Evolutionary conservation across 2,797 vertebrate species (phyloP).

Genomic region (Setipinna tenuifilis): DNA sequence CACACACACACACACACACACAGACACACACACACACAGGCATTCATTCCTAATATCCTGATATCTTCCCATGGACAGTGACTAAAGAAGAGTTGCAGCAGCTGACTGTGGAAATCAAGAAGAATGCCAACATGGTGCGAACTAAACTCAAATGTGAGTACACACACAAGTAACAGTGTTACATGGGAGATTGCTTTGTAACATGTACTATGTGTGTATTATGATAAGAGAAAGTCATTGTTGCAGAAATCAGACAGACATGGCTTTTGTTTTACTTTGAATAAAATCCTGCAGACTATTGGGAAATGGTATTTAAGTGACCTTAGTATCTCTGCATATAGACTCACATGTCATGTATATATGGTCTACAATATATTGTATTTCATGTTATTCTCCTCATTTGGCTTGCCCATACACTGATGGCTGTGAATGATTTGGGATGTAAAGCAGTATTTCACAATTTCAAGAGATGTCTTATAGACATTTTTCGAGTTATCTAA

Average conservation of each 20-base stretch:
- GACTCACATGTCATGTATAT: too few species aligned
- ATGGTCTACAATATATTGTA: too few species aligned
- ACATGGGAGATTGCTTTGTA: too few species aligned
- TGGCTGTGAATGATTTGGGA: neutral
- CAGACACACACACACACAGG: neutral
- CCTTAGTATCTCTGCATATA: too few species aligned
- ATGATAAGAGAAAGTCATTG: too few species aligned
- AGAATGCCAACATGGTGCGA: conserved; percentile 84
- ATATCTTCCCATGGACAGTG: conserved; percentile 65
- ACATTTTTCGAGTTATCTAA: neutral
- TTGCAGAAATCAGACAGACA: neutral
- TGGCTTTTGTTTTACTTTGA: neutral
- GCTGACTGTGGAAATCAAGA: conserved; percentile 90
- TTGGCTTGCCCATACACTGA: too few species aligned
- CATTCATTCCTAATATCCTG: neutral
- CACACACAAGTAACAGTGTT: neutral
- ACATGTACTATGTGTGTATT: too few species aligned
- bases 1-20: neutral
- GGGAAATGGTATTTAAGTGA: neutral
- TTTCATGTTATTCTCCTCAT: too few species aligned
- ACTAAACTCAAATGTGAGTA: conserved; percentile 88
- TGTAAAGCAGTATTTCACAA: neutral
- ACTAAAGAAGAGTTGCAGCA: conserved; percentile 89
- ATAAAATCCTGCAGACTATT: neutral
- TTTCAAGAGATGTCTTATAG: neutral